Evolutionary conservation across 1,140 invertebrate genomes (phyloP).

Genomic region (Sycophaga agraensis): DNA sequence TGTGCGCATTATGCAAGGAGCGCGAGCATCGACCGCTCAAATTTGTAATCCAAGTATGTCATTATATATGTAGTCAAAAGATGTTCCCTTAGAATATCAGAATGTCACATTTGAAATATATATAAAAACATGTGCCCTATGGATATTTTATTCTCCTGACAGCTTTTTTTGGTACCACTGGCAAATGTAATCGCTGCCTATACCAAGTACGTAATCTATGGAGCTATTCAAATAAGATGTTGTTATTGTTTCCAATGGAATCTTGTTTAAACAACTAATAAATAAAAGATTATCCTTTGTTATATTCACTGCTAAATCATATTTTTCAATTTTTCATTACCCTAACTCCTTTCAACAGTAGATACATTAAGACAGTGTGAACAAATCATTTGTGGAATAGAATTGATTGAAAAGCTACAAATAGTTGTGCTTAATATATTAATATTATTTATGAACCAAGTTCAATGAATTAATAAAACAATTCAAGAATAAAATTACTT

Average conservation of each 20-base stretch:
- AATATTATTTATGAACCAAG: too few species aligned
- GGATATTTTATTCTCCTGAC: slow-evolving; percentile 49
- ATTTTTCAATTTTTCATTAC: too few species aligned
- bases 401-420: too few species aligned
- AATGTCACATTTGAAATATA: slow-evolving; percentile 38
- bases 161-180: slow-evolving; percentile 39
- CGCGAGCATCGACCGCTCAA: slow-evolving; percentile 33
- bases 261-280: slow-evolving; percentile 50
- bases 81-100: slow-evolving; percentile 38
- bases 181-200: slow-evolving; percentile 41
- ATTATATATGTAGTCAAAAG: slow-evolving; percentile 48
- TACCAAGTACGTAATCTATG: slow-evolving; percentile 43
- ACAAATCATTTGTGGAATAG: too few species aligned
- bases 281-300: slow-evolving; percentile 40
- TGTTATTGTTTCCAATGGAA: slow-evolving; percentile 52
- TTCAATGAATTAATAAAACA: too few species aligned
- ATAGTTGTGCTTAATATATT: too few species aligned
- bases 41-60: slow-evolving; percentile 49
- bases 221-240: slow-evolving; percentile 44
- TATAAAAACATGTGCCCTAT: slow-evolving; percentile 34
- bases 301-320: slow-evolving; percentile 21
- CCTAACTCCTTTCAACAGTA: background rate
- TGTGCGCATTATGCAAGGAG: slow-evolving; percentile 45
- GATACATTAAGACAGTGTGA: too few species aligned
- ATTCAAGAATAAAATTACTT: too few species aligned